Evolutionary conservation across 2,888 invertebrate genomes (phyloP), one percentile per base, ranked within the genome.

Genomic region (Agriotes lineatus): DNA sequence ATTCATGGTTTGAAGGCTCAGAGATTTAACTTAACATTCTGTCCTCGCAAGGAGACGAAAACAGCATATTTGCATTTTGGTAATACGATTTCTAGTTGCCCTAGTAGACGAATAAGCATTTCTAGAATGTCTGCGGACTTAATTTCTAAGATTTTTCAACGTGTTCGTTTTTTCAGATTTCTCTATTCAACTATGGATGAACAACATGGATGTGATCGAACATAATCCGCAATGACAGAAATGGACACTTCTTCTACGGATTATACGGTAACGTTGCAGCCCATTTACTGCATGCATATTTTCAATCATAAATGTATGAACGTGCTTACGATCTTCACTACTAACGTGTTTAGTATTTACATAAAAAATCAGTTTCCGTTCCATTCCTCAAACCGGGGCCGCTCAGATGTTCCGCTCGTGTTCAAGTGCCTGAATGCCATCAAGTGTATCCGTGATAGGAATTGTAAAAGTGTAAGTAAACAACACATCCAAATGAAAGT

Each of bases 241-340:
- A 65, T 65, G 65, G 65, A 65, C 25, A 50, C 25, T 33, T 57
- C 50, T 18, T 65, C 65, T 37, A 58, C 65, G 37, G 65, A 65
- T 65, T 65, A 65, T 37, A 65, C 45, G 58, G 65, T 65, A 39
- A 50, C 50, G 10, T 22, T 44, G 7, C 25, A 25, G 3, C 7
- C 7, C 7, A 5, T 25, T 25, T 3, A 25, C 7, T 25, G 25
- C 7, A 5, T 25, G 7, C 25, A 25, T 25, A 25, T 25, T 25
- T 25, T 25, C 7, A 25, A 25, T 25, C 25, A 5, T 25, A n/a
- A n/a, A n/a, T n/a, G n/a, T n/a, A n/a, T n/a, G n/a, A n/a, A n/a
- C n/a, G n/a, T n/a, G n/a, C n/a, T n/a, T n/a, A n/a, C n/a, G n/a
- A n/a, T n/a, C n/a, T n/a, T n/a, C n/a, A n/a, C n/a, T n/a, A n/a